phyloP scores from a whole-genome alignment of 2,797 vertebrate genomes.

The Tolypeutes matacus region DNA sequence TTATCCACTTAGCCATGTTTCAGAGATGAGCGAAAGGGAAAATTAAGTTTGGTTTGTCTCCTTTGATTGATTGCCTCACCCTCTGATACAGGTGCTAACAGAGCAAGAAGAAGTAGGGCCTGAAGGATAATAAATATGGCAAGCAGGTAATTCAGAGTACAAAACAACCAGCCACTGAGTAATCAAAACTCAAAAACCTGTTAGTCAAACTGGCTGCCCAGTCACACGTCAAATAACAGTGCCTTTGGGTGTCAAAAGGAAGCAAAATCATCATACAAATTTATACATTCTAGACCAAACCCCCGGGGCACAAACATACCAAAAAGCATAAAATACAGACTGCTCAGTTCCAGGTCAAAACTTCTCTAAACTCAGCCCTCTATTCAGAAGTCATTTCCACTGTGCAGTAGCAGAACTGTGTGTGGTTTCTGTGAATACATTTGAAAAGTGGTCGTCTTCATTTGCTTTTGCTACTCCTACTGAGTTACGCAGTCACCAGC shows the following conservation, averaged over 20 bases:
- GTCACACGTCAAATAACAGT: background rate
- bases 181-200: slow-evolving; percentile 33
- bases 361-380: background rate
- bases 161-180: slow-evolving; percentile 12
- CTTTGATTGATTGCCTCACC: background rate
- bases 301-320: background rate
- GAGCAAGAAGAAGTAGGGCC: background rate
- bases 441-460: background rate
- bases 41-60: background rate
- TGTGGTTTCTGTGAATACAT: background rate
- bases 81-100: background rate
- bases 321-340: background rate
- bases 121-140: background rate
- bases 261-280: slow-evolving; percentile 12
- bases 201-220: background rate
- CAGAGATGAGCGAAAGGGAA: background rate
- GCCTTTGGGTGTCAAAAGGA: background rate
- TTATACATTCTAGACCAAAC: background rate
- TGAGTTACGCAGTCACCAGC: slow-evolving; percentile 93
- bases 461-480: slow-evolving; percentile 84
- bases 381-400: background rate
- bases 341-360: background rate
- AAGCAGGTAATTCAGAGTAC: background rate
- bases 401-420: background rate
- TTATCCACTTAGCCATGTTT: background rate